Evolutionary conservation across 2,888 invertebrate genomes (phyloP), one percentile per base, ranked within the genome.

Genomic region (Papilio gigon): DNA sequence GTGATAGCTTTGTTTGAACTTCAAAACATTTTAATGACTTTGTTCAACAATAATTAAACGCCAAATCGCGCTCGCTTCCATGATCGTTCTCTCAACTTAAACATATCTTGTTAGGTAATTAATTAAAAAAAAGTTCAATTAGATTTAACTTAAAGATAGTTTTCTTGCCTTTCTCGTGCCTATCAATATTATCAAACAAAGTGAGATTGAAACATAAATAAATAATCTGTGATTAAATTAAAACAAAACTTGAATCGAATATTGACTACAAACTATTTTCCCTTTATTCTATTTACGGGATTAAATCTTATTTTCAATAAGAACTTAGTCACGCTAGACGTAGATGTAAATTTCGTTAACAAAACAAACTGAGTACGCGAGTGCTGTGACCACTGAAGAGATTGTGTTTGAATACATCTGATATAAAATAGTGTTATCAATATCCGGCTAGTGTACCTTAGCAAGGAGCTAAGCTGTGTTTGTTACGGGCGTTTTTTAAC

Each of bases 1-100:
- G 84, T 85, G 83, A 77, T 63, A 72, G 75, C 74, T 73, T 71
- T 69, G 74, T 73, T 78, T 72, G 71, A 75, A 77, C 73, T 56
- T 56, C 74, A 68, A 74, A 74, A 76, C 74, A 78, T 72, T 71
- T 71, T 78, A 81, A 78, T 72, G 77, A 62, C 72, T 74, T 25
- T 73, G 71, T 72, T 74, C 72, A 75, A 77, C 72, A 78, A 75
- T 77, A 75, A 30, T 56, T 12, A 56, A 82, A 85, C 86, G 92
- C 92, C 92, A 92, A 91, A 92, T 89, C 84, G 90, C 87, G 89
- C 89, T 89, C 84, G 90, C 92, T 92, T 92, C 91, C 92, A 91
- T 86, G 80, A 84, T 84, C 86, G 81, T 82, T 84, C 83, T 85
- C 78, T 85, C 87, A 83, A 82, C 78, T 76, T 77, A 83, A 86